Base-by-base conservation (phyloP, 2,797 vertebrate species). In the Uromys caudimaculatus region DNA sequence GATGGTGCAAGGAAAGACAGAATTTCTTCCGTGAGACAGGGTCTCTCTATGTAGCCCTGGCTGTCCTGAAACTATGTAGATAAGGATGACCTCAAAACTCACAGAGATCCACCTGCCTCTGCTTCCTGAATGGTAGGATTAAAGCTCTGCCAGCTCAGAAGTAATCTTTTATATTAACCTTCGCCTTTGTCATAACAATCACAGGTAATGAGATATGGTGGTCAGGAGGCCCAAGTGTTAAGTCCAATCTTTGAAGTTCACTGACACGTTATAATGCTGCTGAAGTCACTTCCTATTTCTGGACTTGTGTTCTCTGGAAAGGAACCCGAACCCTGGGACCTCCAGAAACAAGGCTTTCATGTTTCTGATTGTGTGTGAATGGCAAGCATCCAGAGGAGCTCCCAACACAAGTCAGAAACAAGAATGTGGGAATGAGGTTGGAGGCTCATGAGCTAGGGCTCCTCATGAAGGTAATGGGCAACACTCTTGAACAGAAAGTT, bases 301-400 rank as follows among this genome's bases (percentile, higher is more conserved):
- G 82, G 56, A 73, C 23, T 54, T 88, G 50, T 78, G 62, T 91
- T 56, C 47, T 75, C 69, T 92, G 79, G 44, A 38, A 56, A 90
- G 56, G 14, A 89, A 52, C 29, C 82, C 81, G 47, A 27, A 84
- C 6, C 44, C 58, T 81, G 3, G 76, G 14, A 79, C 67, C 17
- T 91, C 77, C 71, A 78, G 79, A 94, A 52, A 90, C 14, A 95
- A 94, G 52, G 10, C 71, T 87, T 87, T 58, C 67, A n/a, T 29
- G 52, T 77, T 52, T 96, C 89, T 81, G 87, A 92, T 41, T 67
- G 58, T 93, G 41, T 90, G 41, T 17, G 6, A 35, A 78, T 9
- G 54, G 35, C 38, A 92, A 79, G 47, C 89, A 91, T 76, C 62
- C 44, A 89, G 32, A 83, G 56, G 44, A 35, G 6, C 62, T 41